Base-by-base conservation (phyloP, 1,140 invertebrate genomes). In the Dufourea novaeangliae region DNA sequence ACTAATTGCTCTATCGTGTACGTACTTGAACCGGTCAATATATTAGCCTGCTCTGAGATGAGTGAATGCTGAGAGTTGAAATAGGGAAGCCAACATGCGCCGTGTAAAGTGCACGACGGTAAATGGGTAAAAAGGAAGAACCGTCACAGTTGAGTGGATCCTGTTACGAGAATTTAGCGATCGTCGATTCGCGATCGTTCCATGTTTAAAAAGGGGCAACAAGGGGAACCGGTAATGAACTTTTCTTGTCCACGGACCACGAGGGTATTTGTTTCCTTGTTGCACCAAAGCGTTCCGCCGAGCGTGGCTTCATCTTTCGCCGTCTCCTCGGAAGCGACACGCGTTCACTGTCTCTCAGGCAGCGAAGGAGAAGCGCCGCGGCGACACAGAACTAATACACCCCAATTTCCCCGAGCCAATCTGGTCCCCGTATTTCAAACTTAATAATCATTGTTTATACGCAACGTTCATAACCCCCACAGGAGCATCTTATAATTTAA, bases 131-230 rank as follows among this genome's bases (percentile, higher is more conserved):
- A 39, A 10, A 17, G 25, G 27, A 6, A 61, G 50, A n/a, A n/a
- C n/a, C n/a, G n/a, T n/a, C 32, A 22, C 32, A 12, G 17, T 29
- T 22, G 37, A 62, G 25, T 14, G 34, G 37, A 14, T 44, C 37
- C 63, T 8, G 29, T 59, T 59, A 76, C 64, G 73, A 61, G 66
- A 71, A 59, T 71, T 74, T 78, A 78, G 41, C 39, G 52, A 67
- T 71, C 34, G 39, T 68, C 39, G 72, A 34, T 20, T 22, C 27
- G 10, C 12, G 72, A 67, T 67, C 14, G 29, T 44, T 39, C 25
- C 7, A 7, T 14, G 12, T 14, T 34, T n/a, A 37, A 64, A 75
- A 67, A 44, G 27, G n/a, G 2, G 39, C 2, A 34, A 25, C 39
- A 56, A 67, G 63, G n/a, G 5, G 27, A 27, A 17, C 14, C 14